phyloP scores from a whole-genome alignment of 2,113 vertebrate species.

The Coregonus clupeaformis region DNA sequence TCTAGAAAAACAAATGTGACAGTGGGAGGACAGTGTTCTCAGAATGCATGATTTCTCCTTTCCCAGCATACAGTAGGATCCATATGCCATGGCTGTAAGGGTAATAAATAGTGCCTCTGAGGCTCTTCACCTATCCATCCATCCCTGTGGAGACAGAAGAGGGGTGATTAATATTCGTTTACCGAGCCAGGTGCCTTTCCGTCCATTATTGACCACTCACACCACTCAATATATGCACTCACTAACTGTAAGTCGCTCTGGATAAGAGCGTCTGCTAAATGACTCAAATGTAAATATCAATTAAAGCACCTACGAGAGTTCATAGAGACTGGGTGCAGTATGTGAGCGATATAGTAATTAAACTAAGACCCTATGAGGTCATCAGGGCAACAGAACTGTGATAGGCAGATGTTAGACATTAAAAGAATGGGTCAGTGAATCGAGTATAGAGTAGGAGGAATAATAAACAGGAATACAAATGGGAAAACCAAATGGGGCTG shows the following conservation, averaged over 20 bases:
- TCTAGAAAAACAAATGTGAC: conserved; percentile 15
- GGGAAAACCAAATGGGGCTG: background rate
- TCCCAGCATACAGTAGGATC: background rate
- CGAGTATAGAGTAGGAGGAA: background rate
- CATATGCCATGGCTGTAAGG: conserved; percentile 58
- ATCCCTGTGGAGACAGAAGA: conserved; percentile 23
- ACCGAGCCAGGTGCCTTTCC: conserved; percentile 28
- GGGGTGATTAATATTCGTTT: conserved; percentile 50
- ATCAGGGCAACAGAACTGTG: too few relatives aligned
- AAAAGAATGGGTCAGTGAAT: too few relatives aligned
- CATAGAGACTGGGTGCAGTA: too few relatives aligned
- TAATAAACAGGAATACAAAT: background rate
- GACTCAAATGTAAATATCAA: too few relatives aligned
- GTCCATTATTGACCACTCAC: conserved; percentile 21
- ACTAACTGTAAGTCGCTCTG: too few relatives aligned
- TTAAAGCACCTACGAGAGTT: too few relatives aligned
- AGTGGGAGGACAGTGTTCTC: background rate
- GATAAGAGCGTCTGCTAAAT: too few relatives aligned
- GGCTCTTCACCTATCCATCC: conserved; percentile 9
- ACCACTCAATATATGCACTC: too few relatives aligned
- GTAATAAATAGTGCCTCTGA: conserved; percentile 49
- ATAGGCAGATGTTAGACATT: too few relatives aligned
- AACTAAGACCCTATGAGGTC: too few relatives aligned
- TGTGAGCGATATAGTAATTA: too few relatives aligned
- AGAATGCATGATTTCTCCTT: conserved; percentile 30